Base-by-base conservation (phyloP, 2,888 invertebrate genomes). In the Chamaedrilus cognettii region DNA sequence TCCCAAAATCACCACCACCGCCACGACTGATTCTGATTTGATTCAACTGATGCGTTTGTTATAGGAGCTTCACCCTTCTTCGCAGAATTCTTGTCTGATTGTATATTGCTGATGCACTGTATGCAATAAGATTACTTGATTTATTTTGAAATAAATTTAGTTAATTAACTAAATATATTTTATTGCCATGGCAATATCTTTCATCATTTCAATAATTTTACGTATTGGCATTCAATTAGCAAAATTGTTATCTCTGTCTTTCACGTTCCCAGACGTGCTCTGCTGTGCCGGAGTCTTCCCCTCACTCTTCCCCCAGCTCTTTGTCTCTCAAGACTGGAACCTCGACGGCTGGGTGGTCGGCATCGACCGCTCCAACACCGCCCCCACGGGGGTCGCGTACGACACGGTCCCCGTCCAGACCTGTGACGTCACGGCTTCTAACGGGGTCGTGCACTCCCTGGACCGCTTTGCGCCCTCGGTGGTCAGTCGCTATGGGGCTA, bases 381-480 rank as follows among this genome's bases (percentile, higher is more conserved):
- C 75, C 32, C 78, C 78, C n/a, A n/a, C n/a, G n/a, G n/a, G n/a
- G n/a, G 74, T 76, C 55, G 77, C 79, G 3, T 75, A 77, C 28
- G 80, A 83, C 65, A 82, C 81, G 5, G 76, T 77, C 31, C 73
- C 74, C n/a, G 78, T 86, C 7, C 78, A 85, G 4, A 86, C 86
- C 67, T 84, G 86, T 31, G 90, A 91, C 78, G 83, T 78, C 19
- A 86, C 90, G 77, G 90, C 88, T 19, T 89, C 88, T 2, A 90
- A 91, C 80, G 91, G 91, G 5, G 89, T 91, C 1, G 82, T 91
- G 33, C 90, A 91, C 78, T 86, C 88, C 23, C 86, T 90, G 69
- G 89, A 90, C 76, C 85, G 85, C 1, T 86, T 90, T 31, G 78
- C 90, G 58, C 86, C 69, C 19, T 62, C 35, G 23, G 66, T 65